Conservation (phyloP, 2,113 vertebrate genomes). For the Alexandromys fortis region DNA sequence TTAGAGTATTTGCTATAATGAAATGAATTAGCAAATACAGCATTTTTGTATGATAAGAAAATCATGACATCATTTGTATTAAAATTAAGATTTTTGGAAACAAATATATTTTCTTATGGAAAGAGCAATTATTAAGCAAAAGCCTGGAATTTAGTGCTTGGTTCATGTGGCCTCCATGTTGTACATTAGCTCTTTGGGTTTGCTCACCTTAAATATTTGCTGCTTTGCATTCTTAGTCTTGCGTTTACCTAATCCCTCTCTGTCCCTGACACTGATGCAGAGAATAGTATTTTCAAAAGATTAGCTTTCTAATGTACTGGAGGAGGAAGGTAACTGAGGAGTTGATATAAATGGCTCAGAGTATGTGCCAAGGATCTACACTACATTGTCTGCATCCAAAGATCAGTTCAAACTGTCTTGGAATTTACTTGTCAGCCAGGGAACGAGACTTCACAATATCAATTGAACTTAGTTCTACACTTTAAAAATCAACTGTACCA, state of each 20-base stretch:
- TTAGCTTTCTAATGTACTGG: neutral
- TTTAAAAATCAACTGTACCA: neutral
- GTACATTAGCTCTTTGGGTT: neutral
- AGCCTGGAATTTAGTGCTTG: neutral
- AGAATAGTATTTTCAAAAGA: neutral
- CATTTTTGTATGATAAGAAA: neutral
- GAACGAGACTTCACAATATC: neutral
- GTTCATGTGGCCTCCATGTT: neutral
- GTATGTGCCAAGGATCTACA: neutral
- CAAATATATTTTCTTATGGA: neutral
- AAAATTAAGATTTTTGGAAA: neutral
- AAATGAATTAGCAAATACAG: neutral
- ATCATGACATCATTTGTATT: neutral
- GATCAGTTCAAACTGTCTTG: neutral
- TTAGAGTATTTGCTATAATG: neutral
- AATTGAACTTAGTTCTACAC: neutral
- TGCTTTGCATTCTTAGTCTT: neutral
- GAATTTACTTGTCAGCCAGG: neutral
- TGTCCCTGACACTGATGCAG: neutral
- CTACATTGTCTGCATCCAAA: neutral
- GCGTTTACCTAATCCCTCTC: neutral
- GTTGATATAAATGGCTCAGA: neutral
- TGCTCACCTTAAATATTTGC: neutral
- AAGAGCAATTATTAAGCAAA: neutral
- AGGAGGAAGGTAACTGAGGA: neutral